Evolutionary conservation across 1,140 invertebrate genomes (phyloP).

Genomic region (Hycleus phaleratus): DNA sequence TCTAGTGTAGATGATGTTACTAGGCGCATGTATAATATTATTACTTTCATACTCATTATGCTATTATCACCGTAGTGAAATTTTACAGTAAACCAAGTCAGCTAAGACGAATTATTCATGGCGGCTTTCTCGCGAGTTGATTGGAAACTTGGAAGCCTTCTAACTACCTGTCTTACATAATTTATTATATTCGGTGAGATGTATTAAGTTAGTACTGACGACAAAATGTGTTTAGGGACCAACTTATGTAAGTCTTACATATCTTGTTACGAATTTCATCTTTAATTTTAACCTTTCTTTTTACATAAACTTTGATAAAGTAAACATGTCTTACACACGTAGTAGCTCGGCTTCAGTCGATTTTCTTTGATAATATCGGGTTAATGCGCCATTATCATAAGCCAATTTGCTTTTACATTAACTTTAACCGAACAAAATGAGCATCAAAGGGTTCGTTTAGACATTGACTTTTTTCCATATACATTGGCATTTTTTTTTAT

Average conservation of each 20-base stretch:
- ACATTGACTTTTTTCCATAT: too few species aligned
- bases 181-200: constrained; percentile 11
- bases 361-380: constrained; percentile 10
- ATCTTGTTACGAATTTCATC: too few species aligned
- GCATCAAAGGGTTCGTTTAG: constrained; percentile 1
- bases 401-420: constrained; percentile 7
- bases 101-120: constrained; percentile 14
- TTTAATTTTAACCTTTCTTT: too few species aligned
- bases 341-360: constrained; percentile 11
- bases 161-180: constrained; percentile 16
- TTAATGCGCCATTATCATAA: constrained; percentile 10
- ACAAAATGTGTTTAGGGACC: background rate
- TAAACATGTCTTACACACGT: constrained; percentile 5
- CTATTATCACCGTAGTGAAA: constrained; percentile 12
- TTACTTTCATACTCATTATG: constrained; percentile 11
- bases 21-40: constrained; percentile 12
- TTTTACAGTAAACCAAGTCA: constrained; percentile 14
- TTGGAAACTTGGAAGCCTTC: constrained; percentile 15
- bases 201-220: constrained; percentile 11
- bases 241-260: too few species aligned
- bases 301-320: constrained; percentile 1
- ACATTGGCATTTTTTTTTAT: too few species aligned
- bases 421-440: constrained; percentile 10
- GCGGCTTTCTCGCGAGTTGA: constrained; percentile 14
- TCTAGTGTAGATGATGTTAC: too few species aligned